Base-by-base conservation (phyloP, 2,113 vertebrate species). In the Syngnathus typhle region DNA sequence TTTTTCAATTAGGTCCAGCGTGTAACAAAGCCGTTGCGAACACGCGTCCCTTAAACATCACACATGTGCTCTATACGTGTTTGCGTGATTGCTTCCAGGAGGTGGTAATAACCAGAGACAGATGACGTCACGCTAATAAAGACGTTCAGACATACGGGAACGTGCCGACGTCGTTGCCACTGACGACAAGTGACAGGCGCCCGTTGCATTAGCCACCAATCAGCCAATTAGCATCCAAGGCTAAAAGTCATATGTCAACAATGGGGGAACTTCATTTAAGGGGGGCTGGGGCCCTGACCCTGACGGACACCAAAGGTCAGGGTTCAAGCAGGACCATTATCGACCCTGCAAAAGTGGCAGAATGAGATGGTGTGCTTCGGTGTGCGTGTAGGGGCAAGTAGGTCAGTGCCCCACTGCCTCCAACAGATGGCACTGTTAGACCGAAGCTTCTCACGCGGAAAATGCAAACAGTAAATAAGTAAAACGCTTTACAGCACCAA, bases 171-270 rank as follows among this genome's bases (percentile, higher is more conserved):
- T 43, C 41, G 41, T 43, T 12, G 41, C 9, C 41, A 11, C 88
- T 91, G 91, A 91, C 73, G 89, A 74, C 86, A 89, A 82, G 84
- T 91, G 88, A 89, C 84, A 92, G 86, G 79, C 67, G 64, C 1
- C 44, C 44, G 16, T 47, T 15, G 44, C 44, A 18, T 47, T 47
- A 47, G 44, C 15, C 16, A 13, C 15, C 16, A 16, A 16, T 47
- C 44, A 47, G 44, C 64, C 86, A 86, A 88, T 91, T 91, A 88
- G 86, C 49, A n/a, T 21, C 49, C 7, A 1, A 52, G 49, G 49
- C 75, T 75, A 68, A 56, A 56, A 56, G 54, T 56, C 23, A 56
- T 70, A 75, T 88, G 88, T 81, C 74, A 89, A 75, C 84, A 88
- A 88, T n/a, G 9, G 43, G 43, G 12, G 43, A 4, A 13, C 82